Base-by-base conservation (phyloP, 2,113 vertebrate species). In the Holacanthus passer region DNA sequence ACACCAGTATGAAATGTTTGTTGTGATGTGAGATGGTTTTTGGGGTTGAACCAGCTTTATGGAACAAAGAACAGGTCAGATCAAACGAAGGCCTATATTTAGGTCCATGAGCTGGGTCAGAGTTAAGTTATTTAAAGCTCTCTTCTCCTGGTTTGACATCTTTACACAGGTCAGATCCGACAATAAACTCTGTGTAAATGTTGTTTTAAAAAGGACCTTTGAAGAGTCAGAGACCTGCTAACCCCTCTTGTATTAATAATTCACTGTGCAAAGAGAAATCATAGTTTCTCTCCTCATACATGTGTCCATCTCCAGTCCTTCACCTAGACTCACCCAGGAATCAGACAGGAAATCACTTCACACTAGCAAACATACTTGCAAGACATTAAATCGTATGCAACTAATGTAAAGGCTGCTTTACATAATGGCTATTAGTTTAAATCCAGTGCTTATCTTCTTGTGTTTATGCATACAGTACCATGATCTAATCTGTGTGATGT, bases 241-340 rank as follows among this genome's bases (percentile, higher is more conserved):
- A 81, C 60, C 39, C n/a, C 10, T 2, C 8, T 41, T 11, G 1
- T 20, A 72, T 81, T 48, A 76, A 80, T 85, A 62, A 79, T 78
- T 63, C 73, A 84, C 75, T 19, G 20, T 56, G 64, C 39, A 83
- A 73, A 87, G 12, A 63, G 7, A 65, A 73, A 47, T 37, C 35
- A 37, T 1, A 4, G 6, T 24, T 27, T 31, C 32, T 41, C 39
- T 48, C n/a, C 60, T 56, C 22, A 24, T 52, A 16, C 39, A 59
- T 9, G 4, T 13, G 50, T 48, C 41, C 52, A 29, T 32, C 65
- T 63, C 24, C 35, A 43, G 35, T 43, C 56, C 24, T 73, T 60
- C 4, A 14, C 31, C 69, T 35, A 4, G 24, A 67, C 37, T 73
- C 71, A 14, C 27, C 3, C 24, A 48, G 35, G 27, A 56, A 47